Conservation (phyloP, 2,797 vertebrate genomes). For the Tinamus major region DNA sequence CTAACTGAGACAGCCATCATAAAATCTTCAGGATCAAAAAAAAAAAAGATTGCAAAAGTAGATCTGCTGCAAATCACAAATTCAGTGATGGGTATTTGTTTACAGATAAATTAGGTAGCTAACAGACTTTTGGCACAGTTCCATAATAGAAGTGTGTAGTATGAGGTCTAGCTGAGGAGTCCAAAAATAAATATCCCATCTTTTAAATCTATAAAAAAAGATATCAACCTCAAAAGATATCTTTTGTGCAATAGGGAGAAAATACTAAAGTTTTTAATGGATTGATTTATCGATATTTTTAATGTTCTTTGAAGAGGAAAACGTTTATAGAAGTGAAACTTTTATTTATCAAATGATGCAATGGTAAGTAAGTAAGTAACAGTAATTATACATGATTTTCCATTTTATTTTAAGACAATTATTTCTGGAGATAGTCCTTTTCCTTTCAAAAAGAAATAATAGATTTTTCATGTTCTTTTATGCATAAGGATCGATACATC, state of each 20-base stretch:
- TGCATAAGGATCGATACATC: not conserved
- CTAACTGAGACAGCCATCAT: not conserved
- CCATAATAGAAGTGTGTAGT: not conserved
- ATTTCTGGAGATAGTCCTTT: not conserved
- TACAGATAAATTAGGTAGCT: not conserved
- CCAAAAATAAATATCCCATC: not conserved
- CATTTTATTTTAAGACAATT: not conserved
- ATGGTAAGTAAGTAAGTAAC: not conserved
- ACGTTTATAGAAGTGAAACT: not conserved
- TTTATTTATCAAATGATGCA: not conserved
- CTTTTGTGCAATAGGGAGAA: not conserved
- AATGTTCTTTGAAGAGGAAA: not conserved
- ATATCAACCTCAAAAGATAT: not conserved
- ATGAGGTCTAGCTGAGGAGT: not conserved
- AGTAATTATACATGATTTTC: not conserved
- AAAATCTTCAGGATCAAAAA: not conserved
- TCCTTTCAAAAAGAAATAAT: not conserved
- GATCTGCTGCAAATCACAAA: not conserved
- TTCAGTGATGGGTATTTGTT: not conserved
- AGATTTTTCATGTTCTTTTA: not conserved
- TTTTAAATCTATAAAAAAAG: not conserved
- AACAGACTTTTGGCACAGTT: not conserved
- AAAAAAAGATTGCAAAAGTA: not conserved
- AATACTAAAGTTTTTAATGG: not conserved
- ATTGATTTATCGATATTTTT: conserved; percentile 3